A percentile compares a stretch with the other conserved stretches of the same genome.
phyloP scores from a whole-genome alignment of 2,113 vertebrate species.

The Entosphenus tridentatus region DNA sequence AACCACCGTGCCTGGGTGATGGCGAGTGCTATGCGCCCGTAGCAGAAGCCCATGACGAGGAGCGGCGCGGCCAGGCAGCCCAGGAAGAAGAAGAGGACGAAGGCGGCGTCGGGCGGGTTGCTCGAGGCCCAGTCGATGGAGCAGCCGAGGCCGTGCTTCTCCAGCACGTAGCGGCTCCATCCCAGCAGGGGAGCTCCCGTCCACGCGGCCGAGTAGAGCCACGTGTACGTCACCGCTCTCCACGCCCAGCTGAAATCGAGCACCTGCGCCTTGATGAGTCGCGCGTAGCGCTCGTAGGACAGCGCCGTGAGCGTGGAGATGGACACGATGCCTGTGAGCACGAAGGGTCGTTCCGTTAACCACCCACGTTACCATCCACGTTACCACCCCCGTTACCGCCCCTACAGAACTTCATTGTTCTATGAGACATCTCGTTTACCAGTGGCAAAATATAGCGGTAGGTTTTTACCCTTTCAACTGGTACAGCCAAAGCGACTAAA shows the following conservation, averaged over 20 bases:
- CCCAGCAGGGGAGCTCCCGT: slow-evolving; percentile 59
- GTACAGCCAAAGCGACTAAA: no score
- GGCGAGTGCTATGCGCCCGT: slow-evolving; percentile 62
- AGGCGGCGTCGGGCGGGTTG: slow-evolving; percentile 49
- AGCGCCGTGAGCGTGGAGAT: slow-evolving; percentile 55
- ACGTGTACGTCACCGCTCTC: slow-evolving; percentile 55
- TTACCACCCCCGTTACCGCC: no score
- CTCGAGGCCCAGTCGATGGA: slow-evolving; percentile 61
- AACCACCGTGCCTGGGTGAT: slow-evolving; percentile 13
- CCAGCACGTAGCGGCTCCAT: slow-evolving; percentile 67
- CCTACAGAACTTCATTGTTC: no score
- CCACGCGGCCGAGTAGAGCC: slow-evolving; percentile 76
- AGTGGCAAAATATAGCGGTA: no score
- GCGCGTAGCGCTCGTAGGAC: slow-evolving; percentile 63
- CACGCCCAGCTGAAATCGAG: slow-evolving; percentile 63
- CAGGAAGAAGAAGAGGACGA: slow-evolving; percentile 60
- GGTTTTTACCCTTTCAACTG: no score
- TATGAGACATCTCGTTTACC: no score
- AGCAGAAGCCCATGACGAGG: slow-evolving; percentile 62
- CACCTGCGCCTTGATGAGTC: slow-evolving; percentile 56
- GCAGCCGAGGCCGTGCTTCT: slow-evolving; percentile 52
- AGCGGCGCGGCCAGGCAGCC: slow-evolving; percentile 54
- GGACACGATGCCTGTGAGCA: slow-evolving; percentile 49
- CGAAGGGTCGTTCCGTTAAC: no score
- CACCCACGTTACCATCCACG: no score